Conservation (phyloP, 2,113 vertebrate genomes). For the Drymodes brunneopygia region DNA sequence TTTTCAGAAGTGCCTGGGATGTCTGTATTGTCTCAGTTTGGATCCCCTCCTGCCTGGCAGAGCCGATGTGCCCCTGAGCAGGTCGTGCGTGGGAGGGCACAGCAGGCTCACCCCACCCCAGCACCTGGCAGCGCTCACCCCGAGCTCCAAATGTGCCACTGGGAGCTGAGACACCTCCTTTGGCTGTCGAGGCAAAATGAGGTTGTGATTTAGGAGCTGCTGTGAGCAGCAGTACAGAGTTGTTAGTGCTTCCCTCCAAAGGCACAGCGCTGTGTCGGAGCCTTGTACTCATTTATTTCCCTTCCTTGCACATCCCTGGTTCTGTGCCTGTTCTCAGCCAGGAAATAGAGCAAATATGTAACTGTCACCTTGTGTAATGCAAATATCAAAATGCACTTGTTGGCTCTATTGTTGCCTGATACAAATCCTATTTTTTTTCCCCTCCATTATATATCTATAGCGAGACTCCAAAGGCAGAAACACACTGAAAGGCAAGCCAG, state of each 20-base stretch:
- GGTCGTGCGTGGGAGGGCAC: not conserved
- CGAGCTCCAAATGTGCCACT: not conserved
- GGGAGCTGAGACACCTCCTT: not conserved
- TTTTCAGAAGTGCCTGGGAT: not conserved
- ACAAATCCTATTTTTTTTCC: not conserved
- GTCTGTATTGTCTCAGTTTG: not conserved
- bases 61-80: not conserved
- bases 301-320: not conserved
- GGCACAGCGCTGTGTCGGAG: not conserved
- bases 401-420: not conserved
- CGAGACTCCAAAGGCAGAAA: not conserved
- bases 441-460: not conserved
- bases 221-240: not conserved
- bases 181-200: not conserved
- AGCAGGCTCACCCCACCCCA: not conserved
- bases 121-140: not conserved
- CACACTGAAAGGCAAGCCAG: not conserved
- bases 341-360: not conserved
- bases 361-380: not conserved
- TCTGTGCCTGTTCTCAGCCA: not conserved
- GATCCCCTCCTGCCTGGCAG: not conserved
- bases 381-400: not conserved
- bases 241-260: not conserved
- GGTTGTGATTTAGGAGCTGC: constrained; percentile 5
- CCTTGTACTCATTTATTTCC: not conserved